These are phyloP conservation scores for Portevinia maculata DNA, from an alignment of 2,888 invertebrate genomes.

Conservation along the genomic window DNA sequence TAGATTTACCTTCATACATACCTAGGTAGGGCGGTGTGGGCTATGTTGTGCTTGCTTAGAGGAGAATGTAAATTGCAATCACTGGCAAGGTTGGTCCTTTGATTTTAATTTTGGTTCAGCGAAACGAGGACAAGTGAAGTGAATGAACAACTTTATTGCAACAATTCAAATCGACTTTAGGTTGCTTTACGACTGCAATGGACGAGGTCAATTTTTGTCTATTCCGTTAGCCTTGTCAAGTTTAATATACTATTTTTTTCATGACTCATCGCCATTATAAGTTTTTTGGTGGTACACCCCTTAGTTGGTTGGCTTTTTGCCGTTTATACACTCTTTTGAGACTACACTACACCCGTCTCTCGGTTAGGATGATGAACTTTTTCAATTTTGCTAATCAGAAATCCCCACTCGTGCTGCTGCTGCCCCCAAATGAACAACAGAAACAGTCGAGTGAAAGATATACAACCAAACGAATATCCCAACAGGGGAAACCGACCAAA, in stretches of 20 bases:
- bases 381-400: conserved; percentile 74
- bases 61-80: conserved; percentile 72
- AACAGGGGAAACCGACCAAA: neutral
- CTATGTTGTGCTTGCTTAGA: conserved; percentile 28
- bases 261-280: conserved; percentile 67
- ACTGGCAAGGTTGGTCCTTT: conserved; percentile 52
- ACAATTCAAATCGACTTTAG: conserved; percentile 41
- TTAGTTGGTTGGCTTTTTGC: conserved; percentile 16
- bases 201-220: conserved; percentile 66
- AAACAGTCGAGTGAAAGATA: conserved; percentile 68
- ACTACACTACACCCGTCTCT: neutral
- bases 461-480: conserved; percentile 20
- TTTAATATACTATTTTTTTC: conserved; percentile 1
- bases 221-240: conserved; percentile 48
- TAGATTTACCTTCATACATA: too few species aligned
- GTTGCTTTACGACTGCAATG: conserved; percentile 28
- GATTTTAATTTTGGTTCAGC: conserved; percentile 63
- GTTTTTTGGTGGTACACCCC: conserved; percentile 15
- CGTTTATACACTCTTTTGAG: neutral
- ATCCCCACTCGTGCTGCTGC: conserved; percentile 56
- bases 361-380: conserved; percentile 64
- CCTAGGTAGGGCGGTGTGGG: neutral
- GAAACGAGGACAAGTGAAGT: conserved; percentile 65
- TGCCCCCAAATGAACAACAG: conserved; percentile 64
- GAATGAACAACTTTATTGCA: conserved; percentile 65